These are phyloP conservation scores for Phoxinus phoxinus DNA, from an alignment of 2,113 vertebrate genomes.

Conservation along the genomic window DNA sequence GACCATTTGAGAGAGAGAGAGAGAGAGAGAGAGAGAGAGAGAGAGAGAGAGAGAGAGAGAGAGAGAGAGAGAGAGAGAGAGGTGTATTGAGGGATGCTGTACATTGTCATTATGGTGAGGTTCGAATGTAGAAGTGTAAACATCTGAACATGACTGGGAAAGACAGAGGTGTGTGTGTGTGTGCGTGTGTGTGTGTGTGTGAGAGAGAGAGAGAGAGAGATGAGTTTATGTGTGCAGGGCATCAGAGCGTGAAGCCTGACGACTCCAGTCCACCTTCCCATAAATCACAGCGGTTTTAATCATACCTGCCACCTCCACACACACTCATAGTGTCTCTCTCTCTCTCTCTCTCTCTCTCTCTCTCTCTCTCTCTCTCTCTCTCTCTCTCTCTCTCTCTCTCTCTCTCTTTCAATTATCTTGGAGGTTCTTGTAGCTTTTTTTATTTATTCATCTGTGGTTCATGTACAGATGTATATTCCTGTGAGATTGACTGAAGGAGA, in stretches of 20 bases:
- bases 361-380: conserved; percentile 20
- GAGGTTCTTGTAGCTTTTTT: conserved; percentile 86
- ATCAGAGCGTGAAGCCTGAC: conserved; percentile 77
- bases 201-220: neutral
- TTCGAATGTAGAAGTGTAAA: conserved; percentile 18
- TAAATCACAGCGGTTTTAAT: conserved; percentile 95
- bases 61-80: neutral
- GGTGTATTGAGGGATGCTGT: neutral
- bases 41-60: neutral
- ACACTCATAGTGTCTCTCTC: conserved; percentile 43
- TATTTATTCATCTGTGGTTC: conserved; percentile 96
- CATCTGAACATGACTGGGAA: conserved; percentile 13
- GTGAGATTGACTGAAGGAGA: conserved; percentile 36
- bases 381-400: conserved; percentile 40
- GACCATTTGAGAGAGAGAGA: neutral
- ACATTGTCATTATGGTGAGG: conserved; percentile 23
- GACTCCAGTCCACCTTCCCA: conserved; percentile 81
- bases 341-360: no score
- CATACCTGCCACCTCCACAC: conserved; percentile 86
- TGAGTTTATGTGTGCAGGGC: conserved; percentile 50
- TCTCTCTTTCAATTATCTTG: conserved; percentile 91
- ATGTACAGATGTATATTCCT: conserved; percentile 77
- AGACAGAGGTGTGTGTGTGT: neutral
- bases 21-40: no score
- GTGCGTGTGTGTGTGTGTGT: conserved; percentile 42